A percentile compares a stretch with the other conserved stretches of the same genome.
Conservation (phyloP, 2,888 invertebrate species). For the Metacarcinus magister region DNA sequence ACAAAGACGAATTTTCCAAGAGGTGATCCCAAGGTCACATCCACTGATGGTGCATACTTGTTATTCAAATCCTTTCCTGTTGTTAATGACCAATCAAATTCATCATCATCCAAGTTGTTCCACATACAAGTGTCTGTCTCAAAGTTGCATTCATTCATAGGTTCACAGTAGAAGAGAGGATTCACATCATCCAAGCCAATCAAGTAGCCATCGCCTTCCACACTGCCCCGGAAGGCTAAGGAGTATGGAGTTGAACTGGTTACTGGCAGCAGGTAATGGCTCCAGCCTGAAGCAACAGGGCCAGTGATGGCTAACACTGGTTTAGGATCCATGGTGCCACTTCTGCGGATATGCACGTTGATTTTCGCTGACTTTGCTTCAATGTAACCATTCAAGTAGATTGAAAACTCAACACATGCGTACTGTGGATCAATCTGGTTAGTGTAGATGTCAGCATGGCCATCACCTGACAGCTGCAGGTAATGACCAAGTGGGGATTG, state of each 20-base stretch:
- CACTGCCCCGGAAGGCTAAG: constrained; percentile 66
- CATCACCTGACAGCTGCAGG: constrained; percentile 56
- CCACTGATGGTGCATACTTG: constrained; percentile 64
- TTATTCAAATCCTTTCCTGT: constrained; percentile 58
- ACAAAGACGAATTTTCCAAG: constrained; percentile 70
- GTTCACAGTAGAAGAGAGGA: constrained; percentile 72
- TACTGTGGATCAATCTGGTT: constrained; percentile 69
- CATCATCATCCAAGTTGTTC: constrained; percentile 73
- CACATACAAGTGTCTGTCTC: constrained; percentile 73
- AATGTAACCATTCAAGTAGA: constrained; percentile 56
- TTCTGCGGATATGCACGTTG: constrained; percentile 54
- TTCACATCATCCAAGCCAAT: constrained; percentile 74
- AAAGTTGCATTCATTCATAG: constrained; percentile 73
- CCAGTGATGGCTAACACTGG: constrained; percentile 11
- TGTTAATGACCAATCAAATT: constrained; percentile 76
- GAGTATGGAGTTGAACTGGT: constrained; percentile 45
- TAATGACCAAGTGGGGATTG: constrained; percentile 70
- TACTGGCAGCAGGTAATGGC: constrained; percentile 60
- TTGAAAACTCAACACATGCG: constrained; percentile 76
- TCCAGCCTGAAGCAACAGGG: constrained; percentile 59
- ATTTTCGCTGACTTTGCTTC: constrained; percentile 30
- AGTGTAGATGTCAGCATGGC: constrained; percentile 66
- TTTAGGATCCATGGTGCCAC: neutral
- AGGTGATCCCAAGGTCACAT: constrained; percentile 71
- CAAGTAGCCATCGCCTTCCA: neutral